These are phyloP conservation scores for Quadroppia sp. DNA, from an alignment of 2,888 invertebrate genomes.

Conservation along the genomic window DNA sequence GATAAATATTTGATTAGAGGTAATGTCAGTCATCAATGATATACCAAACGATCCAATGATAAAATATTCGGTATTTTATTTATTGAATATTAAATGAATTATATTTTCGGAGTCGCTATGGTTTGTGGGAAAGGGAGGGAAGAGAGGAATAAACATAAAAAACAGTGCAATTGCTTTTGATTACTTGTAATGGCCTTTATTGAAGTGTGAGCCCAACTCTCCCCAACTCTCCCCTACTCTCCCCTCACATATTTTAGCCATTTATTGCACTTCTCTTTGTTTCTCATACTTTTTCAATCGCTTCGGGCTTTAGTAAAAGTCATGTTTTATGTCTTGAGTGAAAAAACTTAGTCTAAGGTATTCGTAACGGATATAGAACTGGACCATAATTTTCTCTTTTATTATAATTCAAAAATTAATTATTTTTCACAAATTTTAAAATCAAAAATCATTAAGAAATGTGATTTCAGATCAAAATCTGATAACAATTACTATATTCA, in stretches of 20 bases:
- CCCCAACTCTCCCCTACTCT: background rate
- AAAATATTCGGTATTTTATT: background rate
- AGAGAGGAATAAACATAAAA: background rate
- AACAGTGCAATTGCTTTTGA: background rate
- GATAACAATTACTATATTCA: too few species aligned
- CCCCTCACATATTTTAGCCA: background rate
- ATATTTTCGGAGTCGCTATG: background rate
- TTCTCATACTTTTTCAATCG: background rate
- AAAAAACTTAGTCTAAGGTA: background rate
- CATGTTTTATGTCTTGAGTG: background rate
- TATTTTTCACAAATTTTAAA: too few species aligned
- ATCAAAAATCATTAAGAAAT: too few species aligned
- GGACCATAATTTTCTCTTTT: background rate
- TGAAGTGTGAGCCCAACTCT: too few species aligned
- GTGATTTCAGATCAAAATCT: too few species aligned
- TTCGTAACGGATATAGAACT: background rate
- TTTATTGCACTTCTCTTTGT: background rate
- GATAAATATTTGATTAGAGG: background rate
- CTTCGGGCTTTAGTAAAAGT: constrained; percentile 2
- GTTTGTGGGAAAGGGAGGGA: background rate
- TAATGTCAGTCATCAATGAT: background rate
- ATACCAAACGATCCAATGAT: background rate
- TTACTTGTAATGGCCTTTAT: background rate
- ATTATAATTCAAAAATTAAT: background rate
- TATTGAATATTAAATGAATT: background rate